Conservation (phyloP, 2,113 vertebrate genomes). For the Rana temporaria region DNA sequence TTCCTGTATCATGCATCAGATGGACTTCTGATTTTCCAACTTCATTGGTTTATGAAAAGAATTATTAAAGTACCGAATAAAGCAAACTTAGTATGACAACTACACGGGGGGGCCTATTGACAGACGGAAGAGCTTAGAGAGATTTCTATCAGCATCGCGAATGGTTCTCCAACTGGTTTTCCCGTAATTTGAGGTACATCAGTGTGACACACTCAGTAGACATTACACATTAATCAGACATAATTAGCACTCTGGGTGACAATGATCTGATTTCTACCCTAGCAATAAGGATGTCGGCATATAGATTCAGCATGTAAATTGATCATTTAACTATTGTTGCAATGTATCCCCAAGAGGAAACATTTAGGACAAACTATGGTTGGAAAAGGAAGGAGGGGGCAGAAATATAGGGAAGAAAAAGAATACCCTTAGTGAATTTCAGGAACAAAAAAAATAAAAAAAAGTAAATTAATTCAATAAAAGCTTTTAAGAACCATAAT, state of each 20-base stretch:
- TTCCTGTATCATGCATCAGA: too few species aligned
- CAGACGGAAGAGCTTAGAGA: background rate
- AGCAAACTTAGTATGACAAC: too few species aligned
- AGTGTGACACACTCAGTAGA: slow-evolving; percentile 79
- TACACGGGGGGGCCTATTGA: background rate
- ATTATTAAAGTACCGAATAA: too few species aligned
- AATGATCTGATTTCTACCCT: slow-evolving; percentile 81
- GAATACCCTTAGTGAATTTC: slow-evolving; percentile 65
- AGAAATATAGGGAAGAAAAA: slow-evolving; percentile 58
- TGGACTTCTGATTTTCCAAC: too few species aligned
- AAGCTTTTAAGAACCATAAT: slow-evolving; percentile 72
- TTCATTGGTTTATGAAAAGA: too few species aligned
- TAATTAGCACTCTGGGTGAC: slow-evolving; percentile 85
- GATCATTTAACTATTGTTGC: slow-evolving; percentile 62
- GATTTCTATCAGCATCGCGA: slow-evolving; percentile 19
- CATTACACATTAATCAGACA: slow-evolving; percentile 82
- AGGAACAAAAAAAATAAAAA: slow-evolving; percentile 62
- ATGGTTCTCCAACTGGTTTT: slow-evolving; percentile 62
- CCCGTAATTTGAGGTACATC: slow-evolving; percentile 82
- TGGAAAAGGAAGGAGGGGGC: slow-evolving; percentile 58
- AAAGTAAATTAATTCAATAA: slow-evolving; percentile 69
- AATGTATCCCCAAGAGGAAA: slow-evolving; percentile 68
- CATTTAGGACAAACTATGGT: slow-evolving; percentile 61
- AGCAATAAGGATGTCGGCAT: slow-evolving; percentile 70
- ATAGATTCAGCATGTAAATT: slow-evolving; percentile 63